A percentile compares a stretch with the other conserved stretches of the same genome.
phyloP scores from a whole-genome alignment of 2,113 vertebrate species.

The Merops nubicus region DNA sequence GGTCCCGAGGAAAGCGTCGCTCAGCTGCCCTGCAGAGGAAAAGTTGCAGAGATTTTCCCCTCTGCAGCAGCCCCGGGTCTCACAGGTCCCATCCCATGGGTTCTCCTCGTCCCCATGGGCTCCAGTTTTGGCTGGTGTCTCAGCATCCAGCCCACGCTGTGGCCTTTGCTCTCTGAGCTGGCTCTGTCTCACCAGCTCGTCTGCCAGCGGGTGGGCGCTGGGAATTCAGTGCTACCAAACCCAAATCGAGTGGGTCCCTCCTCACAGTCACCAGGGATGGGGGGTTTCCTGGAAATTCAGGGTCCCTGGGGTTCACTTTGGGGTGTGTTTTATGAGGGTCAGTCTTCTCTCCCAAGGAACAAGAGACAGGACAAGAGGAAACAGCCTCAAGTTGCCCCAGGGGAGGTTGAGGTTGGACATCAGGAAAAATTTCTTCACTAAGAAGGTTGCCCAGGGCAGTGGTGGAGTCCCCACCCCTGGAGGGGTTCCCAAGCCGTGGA shows the following conservation, averaged over 20 bases:
- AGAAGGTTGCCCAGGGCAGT: too few relatives aligned
- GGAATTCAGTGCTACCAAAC: neutral
- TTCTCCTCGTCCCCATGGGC: fast-evolving
- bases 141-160: neutral
- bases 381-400: too few relatives aligned
- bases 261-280: neutral
- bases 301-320: neutral
- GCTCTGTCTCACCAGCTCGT: neutral
- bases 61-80: neutral
- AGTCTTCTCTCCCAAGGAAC: too few relatives aligned
- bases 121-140: neutral
- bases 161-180: neutral
- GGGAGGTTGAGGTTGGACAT: too few relatives aligned
- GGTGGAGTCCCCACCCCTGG: too few relatives aligned
- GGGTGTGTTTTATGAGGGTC: neutral
- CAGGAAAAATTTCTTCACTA: too few relatives aligned
- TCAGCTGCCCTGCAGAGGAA: neutral
- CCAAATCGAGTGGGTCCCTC: neutral
- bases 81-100: neutral
- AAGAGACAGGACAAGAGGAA: too few relatives aligned
- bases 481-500: too few relatives aligned
- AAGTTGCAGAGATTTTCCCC: neutral
- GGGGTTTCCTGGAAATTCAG: neutral
- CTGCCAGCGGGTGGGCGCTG: neutral
- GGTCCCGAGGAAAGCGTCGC: neutral